Base-by-base conservation (phyloP, 1,140 invertebrate genomes). In the Euglossa dilemma region DNA sequence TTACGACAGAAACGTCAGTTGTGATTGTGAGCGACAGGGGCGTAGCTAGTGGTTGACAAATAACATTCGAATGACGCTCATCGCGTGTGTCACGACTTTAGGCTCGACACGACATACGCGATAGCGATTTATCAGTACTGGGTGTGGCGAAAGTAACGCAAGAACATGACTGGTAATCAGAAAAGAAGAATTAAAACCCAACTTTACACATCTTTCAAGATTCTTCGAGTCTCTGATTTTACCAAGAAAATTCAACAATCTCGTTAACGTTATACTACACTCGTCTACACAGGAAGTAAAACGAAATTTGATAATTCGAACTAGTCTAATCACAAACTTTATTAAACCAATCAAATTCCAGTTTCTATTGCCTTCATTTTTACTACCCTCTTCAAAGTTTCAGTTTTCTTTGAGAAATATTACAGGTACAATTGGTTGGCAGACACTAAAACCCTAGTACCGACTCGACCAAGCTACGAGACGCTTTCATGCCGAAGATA, bases 61-160 rank as follows among this genome's bases (percentile, higher is more conserved):
- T 50, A 50, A 69, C n/a, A 25, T 47, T 69, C 14, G 67, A 25
- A 69, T 18, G 67, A 64, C 63, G 28, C 20, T 64, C 18, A 64
- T 69, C 45, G 67, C 67, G 45, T 69, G 67, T 69, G 67, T 69
- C 45, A 69, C 67, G 67, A 69, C 9, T 50, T 25, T 50, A 69
- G 20, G n/a, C 12, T 2, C 43, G 14, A 25, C 67, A 25, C 43
- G 59, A 14, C 25, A 25, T 63, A 63, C 11, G 18, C 12, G 63
- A 28, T 64, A 18, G 63, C 36, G 63, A 64, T 64, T 64, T 69
- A 69, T 69, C 36, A 69, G 50, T 18, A n/a, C 45, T 18, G 67
- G 45, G 67, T 16, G 67, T 50, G 67, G 67, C 14, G 67, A 20
- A 47, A 50, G 45, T 69, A 36, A 43, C 36, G 63, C 23, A 43